Evolutionary conservation across 2,113 vertebrate species (phyloP), one percentile per base, ranked within the genome.

Genomic region (Scolopax mira): DNA sequence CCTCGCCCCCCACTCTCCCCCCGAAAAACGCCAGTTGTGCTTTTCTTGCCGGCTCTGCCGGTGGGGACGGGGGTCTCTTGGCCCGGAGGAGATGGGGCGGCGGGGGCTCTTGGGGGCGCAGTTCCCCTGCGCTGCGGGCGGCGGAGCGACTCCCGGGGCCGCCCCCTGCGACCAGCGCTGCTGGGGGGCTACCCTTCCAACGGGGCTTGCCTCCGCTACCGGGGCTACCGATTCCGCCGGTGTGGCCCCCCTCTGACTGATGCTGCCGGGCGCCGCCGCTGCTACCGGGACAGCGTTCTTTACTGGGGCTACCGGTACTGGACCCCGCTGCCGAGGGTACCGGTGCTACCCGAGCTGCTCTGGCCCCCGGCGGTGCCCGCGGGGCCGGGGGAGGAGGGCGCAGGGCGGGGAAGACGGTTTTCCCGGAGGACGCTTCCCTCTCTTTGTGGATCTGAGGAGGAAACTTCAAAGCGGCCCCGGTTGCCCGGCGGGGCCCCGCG

Each of bases 101-200:
- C 17, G 79, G 87, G 89, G 79, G 83, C 71, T 90, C 79, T 75
- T 93, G 94, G 92, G 92, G 94, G 92, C 94, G 95, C 94, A 83
- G 90, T 93, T 96, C 80, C 54, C 69, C 77, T 64, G 69, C 79
- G 30, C 91, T 87, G 95, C 54, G 35, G 95, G 90, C 60, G 75
- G 71, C 60, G 46, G 51, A 52, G 42, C 54, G 49, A 33, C 55
- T 25, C 52, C 64, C 4, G 67, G 52, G 17, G 33, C 57, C 46
- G 7, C 46, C 11, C 35, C 33, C 44, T 23, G 24, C 6, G 5
- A n/a, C 12, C n/a, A 11, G 30, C 6, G 27, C 18, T 54, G 37
- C 44, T 4, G 46, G 23, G 35, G 35, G 28, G 37, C 22, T 33
- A 5, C 46, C 30, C 9, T 10, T 17, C 22, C 74, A 19, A 7